Evolutionary conservation across 37 sponge, comb jelly and placozoan species (phyloP).

Genomic region (Chondrilla cf. caribensis): DNA sequence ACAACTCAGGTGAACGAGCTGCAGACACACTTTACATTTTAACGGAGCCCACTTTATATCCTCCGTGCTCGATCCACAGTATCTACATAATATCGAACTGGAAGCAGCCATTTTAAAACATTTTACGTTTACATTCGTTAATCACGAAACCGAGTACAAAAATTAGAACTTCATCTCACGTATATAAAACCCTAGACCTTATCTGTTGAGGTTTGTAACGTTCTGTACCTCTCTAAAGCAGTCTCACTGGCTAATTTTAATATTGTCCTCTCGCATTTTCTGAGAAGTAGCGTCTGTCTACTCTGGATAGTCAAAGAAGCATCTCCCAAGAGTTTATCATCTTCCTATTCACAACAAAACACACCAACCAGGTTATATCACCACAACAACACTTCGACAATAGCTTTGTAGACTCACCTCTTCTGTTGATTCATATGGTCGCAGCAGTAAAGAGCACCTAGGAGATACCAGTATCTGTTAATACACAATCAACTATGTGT

Average conservation of each 20-base stretch:
- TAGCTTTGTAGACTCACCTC: conserved; percentile 22
- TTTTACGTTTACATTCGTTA: too few relatives aligned
- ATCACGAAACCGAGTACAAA: too few relatives aligned
- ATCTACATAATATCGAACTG: background rate
- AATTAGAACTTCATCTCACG: too few relatives aligned
- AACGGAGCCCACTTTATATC: conserved; percentile 4
- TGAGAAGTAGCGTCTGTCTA: conserved; percentile 29
- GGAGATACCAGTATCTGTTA: background rate
- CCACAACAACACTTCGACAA: too few relatives aligned
- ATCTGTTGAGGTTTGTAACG: too few relatives aligned
- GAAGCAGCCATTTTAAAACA: too few relatives aligned
- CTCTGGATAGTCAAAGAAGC: background rate
- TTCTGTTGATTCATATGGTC: conserved; percentile 36
- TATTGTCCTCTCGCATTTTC: conserved; percentile 46
- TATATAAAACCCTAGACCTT: too few relatives aligned
- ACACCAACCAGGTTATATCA: background rate
- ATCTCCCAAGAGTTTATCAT: background rate
- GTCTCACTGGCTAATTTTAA: conserved; percentile 12
- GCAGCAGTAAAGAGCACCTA: conserved; percentile 54
- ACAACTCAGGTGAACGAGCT: background rate
- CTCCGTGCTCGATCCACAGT: background rate
- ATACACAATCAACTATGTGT: background rate
- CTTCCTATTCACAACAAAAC: conserved; percentile 9
- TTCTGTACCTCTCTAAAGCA: conserved; percentile 8
- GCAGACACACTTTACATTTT: background rate